Conservation (phyloP, 1,140 invertebrate genomes). For the Xylocopa sonorina region DNA sequence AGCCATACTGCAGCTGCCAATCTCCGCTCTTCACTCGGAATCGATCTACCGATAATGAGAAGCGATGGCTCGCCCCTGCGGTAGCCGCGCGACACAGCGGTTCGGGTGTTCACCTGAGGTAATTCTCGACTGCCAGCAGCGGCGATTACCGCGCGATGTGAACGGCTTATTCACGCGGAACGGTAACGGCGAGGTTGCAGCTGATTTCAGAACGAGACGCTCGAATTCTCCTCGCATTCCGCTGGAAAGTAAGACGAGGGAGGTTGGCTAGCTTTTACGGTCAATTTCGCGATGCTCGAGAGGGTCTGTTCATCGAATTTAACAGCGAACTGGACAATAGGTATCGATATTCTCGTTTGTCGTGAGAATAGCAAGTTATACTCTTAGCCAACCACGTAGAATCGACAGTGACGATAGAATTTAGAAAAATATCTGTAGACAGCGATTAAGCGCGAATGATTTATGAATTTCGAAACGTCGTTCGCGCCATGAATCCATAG, state of each 20-base stretch:
- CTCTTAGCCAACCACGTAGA: no score
- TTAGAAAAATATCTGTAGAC: no score
- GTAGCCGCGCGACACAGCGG: not conserved
- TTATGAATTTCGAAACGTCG: no score
- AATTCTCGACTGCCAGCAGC: conserved; percentile 22
- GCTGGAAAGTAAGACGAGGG: not conserved
- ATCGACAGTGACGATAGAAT: not conserved
- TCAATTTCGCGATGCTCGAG: conserved; percentile 11
- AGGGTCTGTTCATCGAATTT: not conserved
- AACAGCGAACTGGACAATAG: not conserved
- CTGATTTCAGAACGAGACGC: not conserved
- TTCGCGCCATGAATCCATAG: no score
- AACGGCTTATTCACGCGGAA: conserved; percentile 10
- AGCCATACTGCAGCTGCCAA: not conserved
- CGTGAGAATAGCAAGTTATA: no score
- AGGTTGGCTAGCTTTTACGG: not conserved
- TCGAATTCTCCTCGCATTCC: not conserved
- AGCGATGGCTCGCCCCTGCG: not conserved
- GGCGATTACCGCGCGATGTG: not conserved
- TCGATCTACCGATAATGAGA: conserved; percentile 17
- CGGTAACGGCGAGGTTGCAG: not conserved
- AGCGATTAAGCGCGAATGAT: no score
- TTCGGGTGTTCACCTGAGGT: not conserved
- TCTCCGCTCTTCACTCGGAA: not conserved
- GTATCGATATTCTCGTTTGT: not conserved